Evolutionary conservation across 2,113 vertebrate species (phyloP), one percentile per base, ranked within the genome.

Genomic region (Pedetes capensis): DNA sequence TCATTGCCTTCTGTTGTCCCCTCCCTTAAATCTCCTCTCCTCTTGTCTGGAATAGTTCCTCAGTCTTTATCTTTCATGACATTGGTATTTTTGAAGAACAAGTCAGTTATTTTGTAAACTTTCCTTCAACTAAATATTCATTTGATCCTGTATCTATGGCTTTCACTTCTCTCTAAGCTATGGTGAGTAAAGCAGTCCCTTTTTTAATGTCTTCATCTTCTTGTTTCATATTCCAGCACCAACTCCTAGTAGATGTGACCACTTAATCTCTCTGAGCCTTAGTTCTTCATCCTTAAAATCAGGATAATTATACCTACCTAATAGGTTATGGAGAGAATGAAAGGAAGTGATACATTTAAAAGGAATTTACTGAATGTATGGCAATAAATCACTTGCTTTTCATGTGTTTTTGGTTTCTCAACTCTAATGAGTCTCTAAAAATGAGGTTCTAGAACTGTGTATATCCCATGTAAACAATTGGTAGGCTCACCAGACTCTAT

Each of bases 21-120:
- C 13, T 42, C 87, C 80, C 49, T 57, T 71, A 75, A 83, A 42
- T 87, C 72, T 75, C 49, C 44, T 75, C 72, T 75, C 49, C 44
- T 75, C 81, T 76, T 83, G 61, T 92, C 69, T 74, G 49, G 22
- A 85, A 22, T 27, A 82, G 75, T 89, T 92, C 57, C 63, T 93
- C 78, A 12, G 5, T 80, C 68, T 66, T 92, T 93, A 47, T 85
- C 29, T 93, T 71, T 79, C 37, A 18, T 22, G 34, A n/a, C 51
- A 32, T 5, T 29, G 63, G 22, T 53, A 71, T 27, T 87, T 79
- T 78, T 66, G 16, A 20, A 64, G 53, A 34, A 32, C 42, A 1
- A 4, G 22, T 80, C 64, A 42, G 59, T 44, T 86, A 78, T 69
- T 94, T 82, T 57, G n/a, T 72, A 91, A 53, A 86, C 51, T 75